Base-by-base conservation (phyloP, 2,113 vertebrate species). In the Myiozetetes cayanensis region DNA sequence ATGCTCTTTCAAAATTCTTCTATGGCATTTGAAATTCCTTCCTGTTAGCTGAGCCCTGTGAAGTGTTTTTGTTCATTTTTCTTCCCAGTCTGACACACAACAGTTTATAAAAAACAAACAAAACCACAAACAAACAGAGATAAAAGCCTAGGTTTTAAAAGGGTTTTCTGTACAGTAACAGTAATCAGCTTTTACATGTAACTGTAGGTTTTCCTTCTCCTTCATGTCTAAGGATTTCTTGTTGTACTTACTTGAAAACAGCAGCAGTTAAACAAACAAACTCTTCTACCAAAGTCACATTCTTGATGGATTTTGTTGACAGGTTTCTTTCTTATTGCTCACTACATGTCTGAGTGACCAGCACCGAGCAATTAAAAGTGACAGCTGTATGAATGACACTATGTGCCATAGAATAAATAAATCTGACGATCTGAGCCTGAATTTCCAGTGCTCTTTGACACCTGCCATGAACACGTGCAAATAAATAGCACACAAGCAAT, bases 291-390 rank as follows among this genome's bases (percentile, higher is more conserved):
- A 68, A 41, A 79, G 12, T 31, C 84, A 65, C 6, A 21, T 15
- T 79, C 62, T 67, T 70, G 23, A 90, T 90, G 16, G 89, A 79
- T 84, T 93, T 78, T 81, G 39, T 58, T 33, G 4, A 49, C 77
- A 50, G 9, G 1, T 33, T 66, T 78, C 47, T 85, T 95, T 80
- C 43, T 92, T 37, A 43, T 4, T 30, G 71, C 23, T 72, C 49
- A 17, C 27, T 76, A 10, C 55, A 14, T 12, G 53, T 56, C 58
- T 93, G 66, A 82, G 44, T 67, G 73, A 31, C 63, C 56, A 93
- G 50, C 65, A 89, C 11, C 17, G 71, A 91, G 62, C 62, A 95
- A 89, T 94, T 92, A 73, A 90, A 94, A 94, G 50, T 12, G 6
- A 56, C 33, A 90, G 39, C 25, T 6, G 4, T 89, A 49, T 63